Base-by-base conservation (phyloP, 2,113 vertebrate genomes). In the Condylura cristata region DNA sequence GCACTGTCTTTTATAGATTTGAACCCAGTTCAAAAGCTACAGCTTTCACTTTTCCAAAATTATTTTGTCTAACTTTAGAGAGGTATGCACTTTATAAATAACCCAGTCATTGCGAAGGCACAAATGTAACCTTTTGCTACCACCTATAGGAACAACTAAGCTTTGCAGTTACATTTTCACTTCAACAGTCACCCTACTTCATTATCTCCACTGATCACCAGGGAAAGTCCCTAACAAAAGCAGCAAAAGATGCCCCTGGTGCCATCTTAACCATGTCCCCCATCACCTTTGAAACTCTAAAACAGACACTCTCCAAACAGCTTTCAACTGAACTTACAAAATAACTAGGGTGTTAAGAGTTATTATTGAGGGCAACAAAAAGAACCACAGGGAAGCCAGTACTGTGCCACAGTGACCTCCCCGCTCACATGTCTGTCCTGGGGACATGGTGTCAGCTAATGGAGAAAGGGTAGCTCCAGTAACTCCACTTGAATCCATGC, bases 101-200 rank as follows among this genome's bases (percentile, higher is more conserved):
- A 53, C 20, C 1, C 16, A 22, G 8, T 26, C 66, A 10, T 20
- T 28, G 1, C 70, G 30, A 91, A 79, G 22, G 39, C 14, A 74
- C 39, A 89, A 44, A 71, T 37, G 17, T 44, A 88, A 60, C 44
- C 18, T 79, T 92, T 79, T 89, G 56, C 56, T 89, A 72, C 94
- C 94, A 92, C 85, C 94, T 95, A 89, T 56, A 85, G 90, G 86
- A 46, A 84, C 5, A 56, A 78, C 5, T 63, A 46, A 85, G n/a
- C 44, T 72, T 89, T 79, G 78, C 79, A 85, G 63, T 85, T 78
- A 56, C 44, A 9, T 70, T 76, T 60, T 60, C 44, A 44, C 7
- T 89, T 78, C 32, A 10, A 60, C n/a, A 28, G 60, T 61, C 51
- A 76, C 75, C 51, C 66, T 87, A 51, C 13, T 71, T 95, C 14